Evolutionary conservation across 1,140 invertebrate genomes (phyloP).

Genomic region (Cepaea nemoralis): DNA sequence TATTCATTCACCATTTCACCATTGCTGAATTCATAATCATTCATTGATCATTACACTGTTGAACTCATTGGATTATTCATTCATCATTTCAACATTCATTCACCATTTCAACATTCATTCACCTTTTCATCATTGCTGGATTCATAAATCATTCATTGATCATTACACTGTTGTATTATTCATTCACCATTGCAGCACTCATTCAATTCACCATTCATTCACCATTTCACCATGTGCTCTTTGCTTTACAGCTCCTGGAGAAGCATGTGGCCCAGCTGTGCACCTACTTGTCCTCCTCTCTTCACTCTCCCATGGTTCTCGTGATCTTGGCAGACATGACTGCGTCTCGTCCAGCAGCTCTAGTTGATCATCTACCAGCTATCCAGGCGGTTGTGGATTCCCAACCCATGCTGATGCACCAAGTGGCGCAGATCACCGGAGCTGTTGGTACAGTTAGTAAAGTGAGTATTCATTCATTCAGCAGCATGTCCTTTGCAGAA

Average conservation of each 20-base stretch:
- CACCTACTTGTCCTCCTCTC: constrained; percentile 78
- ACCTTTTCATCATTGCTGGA: no score
- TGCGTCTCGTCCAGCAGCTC: constrained; percentile 77
- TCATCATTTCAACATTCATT: no score
- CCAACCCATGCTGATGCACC: constrained; percentile 78
- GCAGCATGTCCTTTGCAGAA: no score
- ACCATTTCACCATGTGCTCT: neutral
- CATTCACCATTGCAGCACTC: no score
- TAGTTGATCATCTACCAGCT: constrained; percentile 79
- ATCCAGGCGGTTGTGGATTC: constrained; percentile 79
- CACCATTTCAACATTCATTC: no score
- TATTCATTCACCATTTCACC: no score
- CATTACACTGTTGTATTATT: no score
- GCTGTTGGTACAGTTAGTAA: constrained; percentile 69
- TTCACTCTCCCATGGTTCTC: constrained; percentile 77
- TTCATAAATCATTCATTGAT: no score
- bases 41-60: no score
- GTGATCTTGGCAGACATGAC: constrained; percentile 85
- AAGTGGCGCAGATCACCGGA: constrained; percentile 70
- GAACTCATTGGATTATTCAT: no score
- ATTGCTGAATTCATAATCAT: no score
- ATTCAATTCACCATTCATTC: no score
- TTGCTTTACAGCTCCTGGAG: constrained; percentile 77
- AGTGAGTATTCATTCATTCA: constrained; percentile 50
- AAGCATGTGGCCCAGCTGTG: constrained; percentile 83